phyloP scores from a whole-genome alignment of 2,797 vertebrate species.

The Onychomys torridus region DNA sequence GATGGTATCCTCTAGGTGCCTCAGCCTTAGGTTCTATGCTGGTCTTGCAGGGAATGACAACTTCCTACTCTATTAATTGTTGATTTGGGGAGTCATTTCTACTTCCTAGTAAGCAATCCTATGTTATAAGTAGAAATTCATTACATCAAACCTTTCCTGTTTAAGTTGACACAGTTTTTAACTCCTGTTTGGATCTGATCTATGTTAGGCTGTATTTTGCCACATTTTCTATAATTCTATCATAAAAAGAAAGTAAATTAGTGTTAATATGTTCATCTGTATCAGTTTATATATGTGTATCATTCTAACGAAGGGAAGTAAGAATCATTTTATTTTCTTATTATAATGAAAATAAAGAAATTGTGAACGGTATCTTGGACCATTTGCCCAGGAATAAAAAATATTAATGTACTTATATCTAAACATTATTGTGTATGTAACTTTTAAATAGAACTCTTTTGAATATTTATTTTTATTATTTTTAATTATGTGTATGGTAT shows the following conservation, averaged over 20 bases:
- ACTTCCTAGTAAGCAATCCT: background rate
- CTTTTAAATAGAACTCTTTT: background rate
- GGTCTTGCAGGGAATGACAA: background rate
- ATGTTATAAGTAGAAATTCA: background rate
- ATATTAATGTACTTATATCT: background rate
- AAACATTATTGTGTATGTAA: background rate
- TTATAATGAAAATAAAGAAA: background rate
- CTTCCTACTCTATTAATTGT: background rate
- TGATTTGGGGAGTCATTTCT: background rate
- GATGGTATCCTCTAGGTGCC: rapidly evolving
- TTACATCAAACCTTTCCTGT: background rate
- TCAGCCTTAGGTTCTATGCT: background rate
- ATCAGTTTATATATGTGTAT: background rate
- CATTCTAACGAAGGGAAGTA: conserved; percentile 13
- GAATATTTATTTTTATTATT: background rate
- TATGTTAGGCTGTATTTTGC: background rate
- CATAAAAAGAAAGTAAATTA: background rate
- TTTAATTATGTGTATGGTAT: background rate
- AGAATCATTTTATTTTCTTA: background rate
- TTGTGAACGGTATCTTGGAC: background rate
- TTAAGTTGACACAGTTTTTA: background rate
- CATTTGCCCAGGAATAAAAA: background rate
- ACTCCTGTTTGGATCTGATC: conserved; percentile 15
- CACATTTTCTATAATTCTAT: background rate
- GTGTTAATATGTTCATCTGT: background rate